Base-by-base conservation (phyloP, 2,888 invertebrate genomes). In the Vandiemenella viatica region DNA sequence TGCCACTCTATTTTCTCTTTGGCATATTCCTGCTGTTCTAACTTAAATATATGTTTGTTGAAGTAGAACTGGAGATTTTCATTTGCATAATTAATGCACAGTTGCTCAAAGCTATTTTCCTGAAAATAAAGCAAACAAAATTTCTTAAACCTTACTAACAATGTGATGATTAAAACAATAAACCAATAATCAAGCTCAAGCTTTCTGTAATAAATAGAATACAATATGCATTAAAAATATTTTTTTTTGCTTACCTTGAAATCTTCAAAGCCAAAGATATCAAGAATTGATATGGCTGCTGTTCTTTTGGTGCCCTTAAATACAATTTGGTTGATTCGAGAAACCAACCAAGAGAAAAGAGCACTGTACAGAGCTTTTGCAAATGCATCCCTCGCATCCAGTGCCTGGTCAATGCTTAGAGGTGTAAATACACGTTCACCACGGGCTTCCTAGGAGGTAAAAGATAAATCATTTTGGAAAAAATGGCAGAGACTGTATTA, bases 241-340 rank as follows among this genome's bases (percentile, higher is more conserved):
- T 32, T 10, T 18, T 8, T 10, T 26, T 19, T 43, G 7, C 55
- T 54, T 54, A 65, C 64, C 60, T 66, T 78, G 63, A 91, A 76
- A 66, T 88, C 93, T 73, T 97, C 97, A 65, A 97, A 97, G 0
- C 98, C 97, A 68, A 96, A 97, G 63, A 96, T 93, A 66, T 98
- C 98, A 48, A 97, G 76, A 55, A 98, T 85, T 56, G 90, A 92
- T 59, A 98, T 91, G 54, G 91, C 78, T 52, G 83, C 82, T 45
- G 92, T 88, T 62, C 87, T 86, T 49, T 87, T 78, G 3, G 89
- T 86, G 21, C 86, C 85, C 62, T 88, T 83, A 67, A 87, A 89
- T 43, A 91, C 88, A 60, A 89, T 90, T 47, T 88, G 87, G 64
- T 91, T 90, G 47, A 90, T 85, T 58, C 89, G 75, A 1, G 90